Percentiles rank a stretch among this genome's conserved stretches.
Conservation (phyloP, 2,113 vertebrate genomes). For the Xyrauchen texanus region DNA sequence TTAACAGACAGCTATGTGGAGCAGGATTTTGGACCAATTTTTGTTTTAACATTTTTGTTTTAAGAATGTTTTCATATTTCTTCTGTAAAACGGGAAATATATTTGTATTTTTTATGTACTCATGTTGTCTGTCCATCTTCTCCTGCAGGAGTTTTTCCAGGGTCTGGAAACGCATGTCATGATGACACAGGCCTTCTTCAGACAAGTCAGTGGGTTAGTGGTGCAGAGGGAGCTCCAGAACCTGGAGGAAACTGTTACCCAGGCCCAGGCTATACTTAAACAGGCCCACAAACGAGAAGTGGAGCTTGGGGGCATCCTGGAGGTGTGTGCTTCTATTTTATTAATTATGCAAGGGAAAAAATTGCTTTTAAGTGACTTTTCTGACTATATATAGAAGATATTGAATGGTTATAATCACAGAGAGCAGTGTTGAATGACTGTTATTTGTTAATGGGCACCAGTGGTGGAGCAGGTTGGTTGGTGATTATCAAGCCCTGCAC, state of each 20-base stretch:
- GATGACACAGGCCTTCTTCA: slow-evolving; percentile 88
- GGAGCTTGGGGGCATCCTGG: slow-evolving; percentile 89
- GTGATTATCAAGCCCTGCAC: slow-evolving; percentile 81
- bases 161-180: slow-evolving; percentile 91
- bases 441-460: slow-evolving; percentile 58
- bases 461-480: slow-evolving; percentile 86
- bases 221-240: slow-evolving; percentile 75
- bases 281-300: slow-evolving; percentile 89
- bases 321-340: slow-evolving; percentile 76
- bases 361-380: not conserved
- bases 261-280: slow-evolving; percentile 83
- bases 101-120: not conserved
- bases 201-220: slow-evolving; percentile 82
- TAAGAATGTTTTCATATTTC: too few relatives aligned
- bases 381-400: not conserved
- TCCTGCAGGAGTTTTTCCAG: slow-evolving; percentile 91
- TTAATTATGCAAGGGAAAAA: too few relatives aligned
- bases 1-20: too few relatives aligned
- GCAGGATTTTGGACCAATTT: too few relatives aligned
- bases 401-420: too few relatives aligned
- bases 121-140: not conserved
- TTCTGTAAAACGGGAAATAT: too few relatives aligned
- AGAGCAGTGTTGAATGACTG: not conserved
- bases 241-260: slow-evolving; percentile 80
- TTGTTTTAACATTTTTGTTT: too few relatives aligned